Conservation (phyloP, 2,113 vertebrate genomes). For the Lagenorhynchus albirostris region DNA sequence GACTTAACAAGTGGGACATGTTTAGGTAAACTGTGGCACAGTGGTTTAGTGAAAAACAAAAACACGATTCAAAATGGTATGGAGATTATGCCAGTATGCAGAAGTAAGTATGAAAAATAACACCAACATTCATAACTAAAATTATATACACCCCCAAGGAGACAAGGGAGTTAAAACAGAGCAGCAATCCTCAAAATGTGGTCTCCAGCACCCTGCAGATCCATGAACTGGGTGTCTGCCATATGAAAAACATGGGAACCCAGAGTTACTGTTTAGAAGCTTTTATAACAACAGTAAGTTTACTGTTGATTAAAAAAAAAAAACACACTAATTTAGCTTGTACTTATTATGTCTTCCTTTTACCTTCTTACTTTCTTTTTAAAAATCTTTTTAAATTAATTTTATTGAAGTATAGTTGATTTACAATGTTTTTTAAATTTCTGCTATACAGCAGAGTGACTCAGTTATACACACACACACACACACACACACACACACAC, state of each 20-base stretch:
- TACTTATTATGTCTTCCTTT: neutral
- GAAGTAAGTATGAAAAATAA: neutral
- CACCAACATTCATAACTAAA: neutral
- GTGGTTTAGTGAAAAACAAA: neutral
- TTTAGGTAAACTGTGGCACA: neutral
- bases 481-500: neutral
- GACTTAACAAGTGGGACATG: neutral
- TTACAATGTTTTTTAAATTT: neutral
- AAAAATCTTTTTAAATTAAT: neutral
- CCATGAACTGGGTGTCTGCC: rapidly evolving
- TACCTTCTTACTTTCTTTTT: neutral
- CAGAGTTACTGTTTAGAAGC: neutral
- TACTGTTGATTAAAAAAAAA: neutral
- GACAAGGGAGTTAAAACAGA: neutral
- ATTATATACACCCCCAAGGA: too few relatives aligned
- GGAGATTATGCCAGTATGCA: neutral
- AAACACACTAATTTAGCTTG: neutral
- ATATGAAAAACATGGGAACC: neutral
- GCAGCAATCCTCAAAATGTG: neutral
- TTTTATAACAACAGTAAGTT: neutral
- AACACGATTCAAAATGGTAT: neutral
- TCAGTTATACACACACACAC: neutral
- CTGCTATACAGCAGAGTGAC: neutral
- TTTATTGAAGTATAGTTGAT: neutral
- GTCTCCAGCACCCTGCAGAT: neutral